These are phyloP conservation scores for Acanthurus leucopareius DNA, from an alignment of 2,797 vertebrate species.

Conservation along the genomic window DNA sequence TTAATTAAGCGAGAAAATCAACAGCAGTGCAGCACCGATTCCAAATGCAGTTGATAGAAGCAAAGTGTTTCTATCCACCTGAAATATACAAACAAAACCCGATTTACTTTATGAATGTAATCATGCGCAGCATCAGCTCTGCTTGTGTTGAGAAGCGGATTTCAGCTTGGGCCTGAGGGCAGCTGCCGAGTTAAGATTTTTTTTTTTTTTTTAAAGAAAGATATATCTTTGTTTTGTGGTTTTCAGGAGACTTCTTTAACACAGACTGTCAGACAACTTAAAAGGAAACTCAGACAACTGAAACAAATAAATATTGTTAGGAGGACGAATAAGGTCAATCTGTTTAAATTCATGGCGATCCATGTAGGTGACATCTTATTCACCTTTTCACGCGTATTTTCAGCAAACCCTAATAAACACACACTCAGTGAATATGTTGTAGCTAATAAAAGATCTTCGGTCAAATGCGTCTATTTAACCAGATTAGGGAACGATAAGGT, in stretches of 20 bases:
- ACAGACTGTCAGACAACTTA: no score
- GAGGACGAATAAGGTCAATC: background rate
- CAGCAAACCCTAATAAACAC: background rate
- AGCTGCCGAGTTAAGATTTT: no score
- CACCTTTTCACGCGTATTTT: background rate
- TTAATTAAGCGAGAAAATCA: background rate
- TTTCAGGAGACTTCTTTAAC: no score
- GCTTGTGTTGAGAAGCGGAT: background rate
- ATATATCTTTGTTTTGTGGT: no score
- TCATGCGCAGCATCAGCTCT: background rate
- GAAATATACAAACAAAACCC: background rate
- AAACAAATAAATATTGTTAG: no score
- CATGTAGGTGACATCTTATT: background rate
- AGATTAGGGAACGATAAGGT: conserved; percentile 1
- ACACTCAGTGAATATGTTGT: background rate
- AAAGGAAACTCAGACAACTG: no score
- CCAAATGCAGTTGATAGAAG: background rate
- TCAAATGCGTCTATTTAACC: background rate
- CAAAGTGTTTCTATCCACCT: background rate
- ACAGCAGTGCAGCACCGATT: background rate
- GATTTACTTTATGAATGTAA: background rate
- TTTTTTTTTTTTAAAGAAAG: no score
- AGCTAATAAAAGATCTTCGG: background rate
- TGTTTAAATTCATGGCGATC: background rate
- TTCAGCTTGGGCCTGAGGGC: background rate